A percentile compares a stretch with the other conserved stretches of the same genome.
These are phyloP conservation scores for Melanostigma gelatinosum DNA, from an alignment of 2,113 vertebrate species.

Conservation along the genomic window DNA sequence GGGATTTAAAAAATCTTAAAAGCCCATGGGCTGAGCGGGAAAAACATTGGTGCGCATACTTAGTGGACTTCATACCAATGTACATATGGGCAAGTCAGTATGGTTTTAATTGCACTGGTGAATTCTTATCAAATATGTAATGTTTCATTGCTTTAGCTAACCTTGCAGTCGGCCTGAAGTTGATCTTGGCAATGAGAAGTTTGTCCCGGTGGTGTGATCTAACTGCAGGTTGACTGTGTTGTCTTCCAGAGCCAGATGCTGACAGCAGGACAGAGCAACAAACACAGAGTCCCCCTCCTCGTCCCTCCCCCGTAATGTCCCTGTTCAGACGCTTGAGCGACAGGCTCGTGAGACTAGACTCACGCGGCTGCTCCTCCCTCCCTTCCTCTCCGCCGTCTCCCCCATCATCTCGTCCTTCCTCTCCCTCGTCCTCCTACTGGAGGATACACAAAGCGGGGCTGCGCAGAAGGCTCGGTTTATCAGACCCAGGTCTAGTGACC, in stretches of 20 bases:
- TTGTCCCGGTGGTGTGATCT: not conserved
- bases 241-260: slow-evolving; percentile 40
- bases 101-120: not conserved
- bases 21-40: not conserved
- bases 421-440: slow-evolving; percentile 5
- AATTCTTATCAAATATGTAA: not conserved
- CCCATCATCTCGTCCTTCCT: slow-evolving; percentile 5
- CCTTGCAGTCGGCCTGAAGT: not conserved
- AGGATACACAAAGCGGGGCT: not conserved
- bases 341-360: slow-evolving; percentile 30
- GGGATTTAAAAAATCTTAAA: not conserved
- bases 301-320: slow-evolving; percentile 12
- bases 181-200: not conserved
- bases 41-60: not conserved
- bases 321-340: slow-evolving; percentile 42
- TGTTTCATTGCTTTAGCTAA: not conserved
- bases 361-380: not conserved
- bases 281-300: slow-evolving; percentile 17
- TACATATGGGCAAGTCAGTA: not conserved
- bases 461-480: not conserved
- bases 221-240: slow-evolving; percentile 41
- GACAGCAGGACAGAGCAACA: slow-evolving; percentile 31
- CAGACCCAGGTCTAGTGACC: slow-evolving; percentile 2
- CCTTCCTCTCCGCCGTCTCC: slow-evolving; percentile 11
- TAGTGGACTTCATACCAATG: not conserved